These are phyloP conservation scores for Drosophila murphyi DNA, from an alignment of 1,140 invertebrate species.

Conservation along the genomic window DNA sequence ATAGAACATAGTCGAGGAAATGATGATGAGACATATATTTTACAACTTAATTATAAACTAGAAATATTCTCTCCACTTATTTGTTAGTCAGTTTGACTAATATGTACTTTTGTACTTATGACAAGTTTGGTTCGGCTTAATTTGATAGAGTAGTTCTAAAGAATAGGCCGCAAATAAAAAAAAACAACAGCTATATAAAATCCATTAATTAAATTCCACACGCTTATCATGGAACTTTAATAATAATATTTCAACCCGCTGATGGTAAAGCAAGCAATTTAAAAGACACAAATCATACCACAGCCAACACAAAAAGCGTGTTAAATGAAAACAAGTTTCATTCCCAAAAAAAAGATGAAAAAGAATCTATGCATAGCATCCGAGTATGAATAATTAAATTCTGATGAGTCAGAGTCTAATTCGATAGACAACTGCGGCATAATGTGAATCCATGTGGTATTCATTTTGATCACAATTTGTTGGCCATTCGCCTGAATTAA, in stretches of 20 bases:
- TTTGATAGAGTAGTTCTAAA: background rate
- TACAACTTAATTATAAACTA: too few relatives aligned
- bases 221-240: conserved; percentile 60
- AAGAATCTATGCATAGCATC: conserved; percentile 12
- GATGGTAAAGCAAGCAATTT: conserved; percentile 55
- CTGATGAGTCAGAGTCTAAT: conserved; percentile 52
- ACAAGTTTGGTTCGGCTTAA: background rate
- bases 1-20: too few relatives aligned
- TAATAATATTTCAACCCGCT: conserved; percentile 62
- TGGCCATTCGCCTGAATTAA: conserved; percentile 25
- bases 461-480: conserved; percentile 11
- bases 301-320: conserved; percentile 4
- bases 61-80: background rate
- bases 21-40: too few relatives aligned
- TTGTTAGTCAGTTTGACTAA: background rate
- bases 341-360: conserved; percentile 22
- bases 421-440: background rate
- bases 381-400: conserved; percentile 12
- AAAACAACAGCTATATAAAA: conserved; percentile 21
- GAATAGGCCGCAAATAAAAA: background rate
- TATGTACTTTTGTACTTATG: background rate
- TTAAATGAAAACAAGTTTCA: conserved; percentile 38
- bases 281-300: conserved; percentile 73
- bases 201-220: conserved; percentile 54
- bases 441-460: conserved; percentile 24